These are phyloP conservation scores for Stegastes partitus DNA, from an alignment of 2,113 vertebrate genomes.

Conservation along the genomic window DNA sequence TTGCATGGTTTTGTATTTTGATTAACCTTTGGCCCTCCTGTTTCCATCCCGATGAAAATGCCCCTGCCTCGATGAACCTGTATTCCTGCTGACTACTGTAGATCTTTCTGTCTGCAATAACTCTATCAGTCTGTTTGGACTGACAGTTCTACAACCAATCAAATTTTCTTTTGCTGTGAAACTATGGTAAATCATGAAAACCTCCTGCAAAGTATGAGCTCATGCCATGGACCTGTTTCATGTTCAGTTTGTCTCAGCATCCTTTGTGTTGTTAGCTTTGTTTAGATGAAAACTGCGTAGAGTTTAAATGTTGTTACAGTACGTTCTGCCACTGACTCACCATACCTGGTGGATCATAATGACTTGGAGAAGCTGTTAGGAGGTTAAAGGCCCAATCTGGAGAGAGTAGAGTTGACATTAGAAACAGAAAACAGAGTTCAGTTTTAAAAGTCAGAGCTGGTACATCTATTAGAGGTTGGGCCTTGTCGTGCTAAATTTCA, in stretches of 20 bases:
- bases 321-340: neutral
- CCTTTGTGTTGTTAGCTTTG: neutral
- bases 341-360: neutral
- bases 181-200: neutral
- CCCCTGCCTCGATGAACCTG: neutral
- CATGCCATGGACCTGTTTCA: conserved; percentile 2
- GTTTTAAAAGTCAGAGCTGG: neutral
- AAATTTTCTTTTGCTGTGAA: conserved; percentile 32
- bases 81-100: neutral
- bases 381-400: neutral
- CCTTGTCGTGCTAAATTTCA: neutral
- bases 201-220: neutral
- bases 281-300: neutral
- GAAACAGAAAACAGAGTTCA: neutral
- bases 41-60: neutral
- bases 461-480: neutral
- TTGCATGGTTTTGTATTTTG: conserved; percentile 45
- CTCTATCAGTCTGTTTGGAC: neutral
- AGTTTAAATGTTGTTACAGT: neutral
- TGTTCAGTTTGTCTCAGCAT: conserved; percentile 4
- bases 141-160: neutral
- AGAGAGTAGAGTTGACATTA: neutral
- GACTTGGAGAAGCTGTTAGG: neutral
- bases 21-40: neutral
- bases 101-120: neutral